phyloP scores from a whole-genome alignment of 2,797 vertebrate species.

The Centropyge bicolor region DNA sequence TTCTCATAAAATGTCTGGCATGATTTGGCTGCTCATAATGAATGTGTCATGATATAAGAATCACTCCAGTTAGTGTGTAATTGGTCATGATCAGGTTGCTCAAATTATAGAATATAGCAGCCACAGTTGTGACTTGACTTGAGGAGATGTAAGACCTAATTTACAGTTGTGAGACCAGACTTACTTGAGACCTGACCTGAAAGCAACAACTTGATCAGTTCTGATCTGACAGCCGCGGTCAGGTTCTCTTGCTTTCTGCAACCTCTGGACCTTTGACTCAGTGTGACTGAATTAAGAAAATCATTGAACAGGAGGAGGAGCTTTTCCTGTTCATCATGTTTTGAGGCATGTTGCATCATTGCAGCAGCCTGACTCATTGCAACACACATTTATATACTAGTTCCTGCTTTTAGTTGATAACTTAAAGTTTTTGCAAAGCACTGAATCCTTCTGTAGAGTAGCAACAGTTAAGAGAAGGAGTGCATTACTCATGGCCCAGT shows the following conservation, averaged over 20 bases:
- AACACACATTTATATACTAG: background rate
- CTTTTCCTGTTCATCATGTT: slow-evolving; percentile 20
- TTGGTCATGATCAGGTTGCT: background rate
- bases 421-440: background rate
- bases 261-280: slow-evolving; percentile 9
- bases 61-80: background rate
- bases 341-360: slow-evolving; percentile 17
- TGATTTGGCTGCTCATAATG: background rate
- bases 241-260: background rate
- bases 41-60: background rate
- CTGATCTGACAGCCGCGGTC: background rate
- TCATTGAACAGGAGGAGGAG: slow-evolving; percentile 15
- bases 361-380: slow-evolving; percentile 6
- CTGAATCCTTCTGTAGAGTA: background rate
- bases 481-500: background rate
- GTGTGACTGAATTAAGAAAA: slow-evolving; percentile 14
- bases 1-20: slow-evolving; percentile 8
- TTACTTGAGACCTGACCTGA: background rate
- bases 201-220: background rate
- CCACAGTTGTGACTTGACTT: background rate
- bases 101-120: background rate
- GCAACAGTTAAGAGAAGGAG: background rate
- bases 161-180: background rate
- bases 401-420: background rate
- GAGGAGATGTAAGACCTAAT: background rate